These are phyloP conservation scores for Fulmarus glacialis DNA, from an alignment of 2,113 vertebrate species.

Conservation along the genomic window DNA sequence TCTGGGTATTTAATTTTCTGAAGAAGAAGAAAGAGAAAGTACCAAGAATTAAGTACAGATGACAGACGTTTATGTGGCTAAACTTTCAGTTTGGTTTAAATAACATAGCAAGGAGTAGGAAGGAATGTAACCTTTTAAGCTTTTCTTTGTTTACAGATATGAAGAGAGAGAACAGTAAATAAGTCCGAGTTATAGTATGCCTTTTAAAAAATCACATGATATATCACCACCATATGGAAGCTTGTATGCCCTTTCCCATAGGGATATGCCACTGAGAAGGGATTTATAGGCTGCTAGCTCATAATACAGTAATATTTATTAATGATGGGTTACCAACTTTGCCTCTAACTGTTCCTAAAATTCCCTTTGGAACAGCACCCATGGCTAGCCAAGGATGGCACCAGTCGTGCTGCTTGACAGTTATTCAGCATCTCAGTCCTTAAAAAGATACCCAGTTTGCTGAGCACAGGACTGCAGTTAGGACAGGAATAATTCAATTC, in stretches of 20 bases:
- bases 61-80: conserved; percentile 15
- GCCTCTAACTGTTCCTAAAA: not conserved
- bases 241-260: conserved; percentile 6
- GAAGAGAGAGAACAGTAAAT: conserved; percentile 23
- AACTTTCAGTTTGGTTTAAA: conserved; percentile 25
- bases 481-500: not conserved
- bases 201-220: conserved; percentile 38
- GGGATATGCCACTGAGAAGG: not conserved
- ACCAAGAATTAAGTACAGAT: conserved; percentile 28
- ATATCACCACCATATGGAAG: conserved; percentile 42
- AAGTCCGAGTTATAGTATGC: not conserved
- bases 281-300: conserved; percentile 46
- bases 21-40: conserved; percentile 24
- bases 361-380: conserved; percentile 24
- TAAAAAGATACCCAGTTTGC: not conserved
- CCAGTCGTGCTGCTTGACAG: not conserved
- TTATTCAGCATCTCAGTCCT: not conserved
- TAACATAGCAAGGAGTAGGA: not conserved
- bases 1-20: conserved; percentile 57
- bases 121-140: conserved; percentile 61
- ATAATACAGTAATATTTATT: conserved; percentile 13
- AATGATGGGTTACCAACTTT: not conserved
- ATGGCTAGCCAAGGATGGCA: not conserved
- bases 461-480: not conserved
- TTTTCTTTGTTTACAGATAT: conserved; percentile 37